A percentile compares a stretch with the other conserved stretches of the same genome.
These are phyloP conservation scores for Periparus ater DNA, from an alignment of 2,797 vertebrate species.

Conservation along the genomic window DNA sequence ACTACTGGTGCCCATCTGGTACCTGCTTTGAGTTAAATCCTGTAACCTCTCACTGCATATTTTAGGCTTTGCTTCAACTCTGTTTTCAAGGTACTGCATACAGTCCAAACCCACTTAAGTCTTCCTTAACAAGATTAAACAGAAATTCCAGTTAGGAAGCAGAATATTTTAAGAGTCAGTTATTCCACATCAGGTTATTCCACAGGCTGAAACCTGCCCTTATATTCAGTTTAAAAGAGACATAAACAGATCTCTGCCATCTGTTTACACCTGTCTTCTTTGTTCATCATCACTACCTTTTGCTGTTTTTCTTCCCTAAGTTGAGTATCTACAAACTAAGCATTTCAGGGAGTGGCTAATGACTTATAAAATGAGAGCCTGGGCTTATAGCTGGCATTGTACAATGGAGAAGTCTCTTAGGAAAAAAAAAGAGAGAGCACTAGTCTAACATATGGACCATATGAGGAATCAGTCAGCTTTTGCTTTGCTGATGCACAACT, in stretches of 20 bases:
- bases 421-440: not conserved
- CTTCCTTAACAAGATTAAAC: not conserved
- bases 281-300: not conserved
- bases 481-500: not conserved
- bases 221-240: not conserved
- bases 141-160: not conserved
- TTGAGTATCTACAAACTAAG: not conserved
- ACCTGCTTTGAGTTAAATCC: not conserved
- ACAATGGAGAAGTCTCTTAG: not conserved
- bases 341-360: not conserved
- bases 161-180: not conserved
- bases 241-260: not conserved
- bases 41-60: not conserved
- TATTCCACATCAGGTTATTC: not conserved
- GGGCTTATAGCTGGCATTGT: not conserved
- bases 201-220: not conserved
- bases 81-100: not conserved
- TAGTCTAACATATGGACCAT: not conserved
- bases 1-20: not conserved
- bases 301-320: not conserved
- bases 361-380: not conserved
- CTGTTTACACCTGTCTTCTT: not conserved
- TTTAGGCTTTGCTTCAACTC: not conserved
- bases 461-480: not conserved
- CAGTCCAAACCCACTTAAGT: not conserved